These are phyloP conservation scores for Meriones unguiculatus DNA, from an alignment of 2,113 vertebrate species.

Conservation along the genomic window DNA sequence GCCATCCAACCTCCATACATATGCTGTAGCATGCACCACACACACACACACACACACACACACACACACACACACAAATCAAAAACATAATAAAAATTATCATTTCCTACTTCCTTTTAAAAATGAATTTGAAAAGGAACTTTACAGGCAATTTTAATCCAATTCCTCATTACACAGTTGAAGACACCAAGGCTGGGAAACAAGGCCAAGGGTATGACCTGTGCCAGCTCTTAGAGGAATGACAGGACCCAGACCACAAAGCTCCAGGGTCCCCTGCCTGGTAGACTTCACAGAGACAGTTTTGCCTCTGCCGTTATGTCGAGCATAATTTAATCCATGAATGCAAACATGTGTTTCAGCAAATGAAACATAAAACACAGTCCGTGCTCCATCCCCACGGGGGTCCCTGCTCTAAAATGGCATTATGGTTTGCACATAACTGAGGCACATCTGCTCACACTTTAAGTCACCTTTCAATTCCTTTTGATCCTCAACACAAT, in stretches of 20 bases:
- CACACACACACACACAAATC: not conserved
- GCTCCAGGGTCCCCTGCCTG: not conserved
- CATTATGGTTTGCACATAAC: not conserved
- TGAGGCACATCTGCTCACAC: not conserved
- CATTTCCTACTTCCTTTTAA: not conserved
- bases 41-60: not conserved
- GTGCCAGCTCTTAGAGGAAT: not conserved
- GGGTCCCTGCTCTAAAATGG: not conserved
- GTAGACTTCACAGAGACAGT: not conserved
- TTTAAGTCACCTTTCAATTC: not conserved
- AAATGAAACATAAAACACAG: not conserved
- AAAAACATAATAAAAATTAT: too few species aligned
- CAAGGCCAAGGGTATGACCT: accelerated
- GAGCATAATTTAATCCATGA: not conserved
- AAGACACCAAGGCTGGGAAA: not conserved
- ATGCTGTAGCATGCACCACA: not conserved
- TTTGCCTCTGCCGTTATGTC: not conserved
- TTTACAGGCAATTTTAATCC: not conserved
- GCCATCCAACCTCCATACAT: not conserved
- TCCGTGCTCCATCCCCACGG: not conserved
- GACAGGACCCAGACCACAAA: not conserved
- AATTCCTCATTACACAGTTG: not conserved
- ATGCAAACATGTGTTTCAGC: not conserved
- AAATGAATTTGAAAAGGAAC: not conserved
- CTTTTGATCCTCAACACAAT: not conserved